phyloP scores from a whole-genome alignment of 2,113 vertebrate species.

The Phylloscopus trochilus region DNA sequence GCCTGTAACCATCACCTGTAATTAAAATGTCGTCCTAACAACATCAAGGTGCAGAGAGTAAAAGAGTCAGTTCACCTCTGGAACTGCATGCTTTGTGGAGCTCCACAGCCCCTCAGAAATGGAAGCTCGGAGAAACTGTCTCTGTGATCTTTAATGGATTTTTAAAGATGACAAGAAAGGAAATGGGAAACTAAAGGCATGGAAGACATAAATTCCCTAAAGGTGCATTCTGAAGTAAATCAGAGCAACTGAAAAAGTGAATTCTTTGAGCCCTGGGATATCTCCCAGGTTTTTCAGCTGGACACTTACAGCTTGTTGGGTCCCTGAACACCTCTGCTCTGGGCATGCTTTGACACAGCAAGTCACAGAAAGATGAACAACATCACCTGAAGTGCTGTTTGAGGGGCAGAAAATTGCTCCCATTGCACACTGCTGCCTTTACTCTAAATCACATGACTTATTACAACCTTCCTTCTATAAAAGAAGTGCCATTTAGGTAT shows the following conservation, averaged over 20 bases:
- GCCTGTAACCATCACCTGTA: slow-evolving; percentile 45
- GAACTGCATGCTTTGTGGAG: slow-evolving; percentile 63
- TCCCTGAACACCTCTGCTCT: slow-evolving; percentile 84
- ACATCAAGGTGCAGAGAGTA: slow-evolving; percentile 31
- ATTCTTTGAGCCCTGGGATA: slow-evolving; percentile 86
- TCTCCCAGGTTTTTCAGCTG: slow-evolving; percentile 83
- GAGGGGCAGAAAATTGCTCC: slow-evolving; percentile 97
- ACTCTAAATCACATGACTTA: slow-evolving; percentile 79
- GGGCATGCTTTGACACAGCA: slow-evolving; percentile 86
- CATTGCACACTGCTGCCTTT: slow-evolving; percentile 81
- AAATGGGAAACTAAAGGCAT: slow-evolving; percentile 80
- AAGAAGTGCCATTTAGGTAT: slow-evolving; percentile 89
- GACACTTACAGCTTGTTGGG: slow-evolving; percentile 83
- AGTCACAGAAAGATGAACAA: slow-evolving; percentile 92
- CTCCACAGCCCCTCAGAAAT: slow-evolving; percentile 69
- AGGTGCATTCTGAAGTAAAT: slow-evolving; percentile 91
- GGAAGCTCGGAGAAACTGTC: slow-evolving; percentile 74
- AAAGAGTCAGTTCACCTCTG: slow-evolving; percentile 55
- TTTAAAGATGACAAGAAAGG: slow-evolving; percentile 87
- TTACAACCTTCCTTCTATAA: slow-evolving; percentile 74
- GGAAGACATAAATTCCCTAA: slow-evolving; percentile 85
- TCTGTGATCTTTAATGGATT: slow-evolving; percentile 84
- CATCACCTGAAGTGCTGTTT: slow-evolving; percentile 91
- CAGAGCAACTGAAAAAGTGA: slow-evolving; percentile 88
- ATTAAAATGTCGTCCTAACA: slow-evolving; percentile 70